These are phyloP conservation scores for Drosophila rhopaloa DNA, from an alignment of 1,140 invertebrate species.

Conservation along the genomic window DNA sequence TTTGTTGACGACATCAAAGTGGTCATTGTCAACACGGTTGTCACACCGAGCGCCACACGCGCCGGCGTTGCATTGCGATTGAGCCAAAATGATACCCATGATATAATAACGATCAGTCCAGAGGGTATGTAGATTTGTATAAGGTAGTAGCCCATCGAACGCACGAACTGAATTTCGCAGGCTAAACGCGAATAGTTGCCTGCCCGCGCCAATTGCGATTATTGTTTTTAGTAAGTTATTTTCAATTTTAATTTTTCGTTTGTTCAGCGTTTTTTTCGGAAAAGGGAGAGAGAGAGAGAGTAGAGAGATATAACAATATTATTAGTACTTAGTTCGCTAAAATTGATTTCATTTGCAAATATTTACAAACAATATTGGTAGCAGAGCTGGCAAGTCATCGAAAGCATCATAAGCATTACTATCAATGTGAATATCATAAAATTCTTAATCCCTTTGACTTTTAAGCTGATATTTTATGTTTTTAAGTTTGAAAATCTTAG, in stretches of 20 bases:
- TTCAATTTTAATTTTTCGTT: conserved; percentile 26
- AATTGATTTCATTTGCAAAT: conserved; percentile 30
- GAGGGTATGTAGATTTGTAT: conserved; percentile 99
- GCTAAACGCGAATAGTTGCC: conserved; percentile 99
- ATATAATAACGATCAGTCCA: conserved; percentile 99
- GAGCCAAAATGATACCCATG: conserved; percentile 98
- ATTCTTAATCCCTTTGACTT: too few relatives aligned
- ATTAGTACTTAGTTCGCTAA: conserved; percentile 59
- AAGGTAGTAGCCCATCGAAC: conserved; percentile 99
- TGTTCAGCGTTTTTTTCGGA: conserved; percentile 17
- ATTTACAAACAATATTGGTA: conserved; percentile 45
- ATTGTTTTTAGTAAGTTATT: conserved; percentile 14
- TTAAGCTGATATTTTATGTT: too few relatives aligned
- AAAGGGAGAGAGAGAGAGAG: conserved; percentile 37
- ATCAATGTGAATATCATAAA: too few relatives aligned
- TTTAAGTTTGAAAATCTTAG: background rate
- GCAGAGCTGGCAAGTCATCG: conserved; percentile 1
- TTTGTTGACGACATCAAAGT: conserved; percentile 99
- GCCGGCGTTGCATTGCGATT: conserved; percentile 98
- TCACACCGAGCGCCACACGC: conserved; percentile 97
- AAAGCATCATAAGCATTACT: too few relatives aligned
- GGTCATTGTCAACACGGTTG: conserved; percentile 99
- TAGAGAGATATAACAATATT: conserved; percentile 50
- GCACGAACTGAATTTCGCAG: conserved; percentile 98
- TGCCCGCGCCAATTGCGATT: conserved; percentile 83